Percentiles rank a stretch among this genome's conserved stretches.
phyloP scores from a whole-genome alignment of 2,888 invertebrate genomes.

The Diarsia rubi region DNA sequence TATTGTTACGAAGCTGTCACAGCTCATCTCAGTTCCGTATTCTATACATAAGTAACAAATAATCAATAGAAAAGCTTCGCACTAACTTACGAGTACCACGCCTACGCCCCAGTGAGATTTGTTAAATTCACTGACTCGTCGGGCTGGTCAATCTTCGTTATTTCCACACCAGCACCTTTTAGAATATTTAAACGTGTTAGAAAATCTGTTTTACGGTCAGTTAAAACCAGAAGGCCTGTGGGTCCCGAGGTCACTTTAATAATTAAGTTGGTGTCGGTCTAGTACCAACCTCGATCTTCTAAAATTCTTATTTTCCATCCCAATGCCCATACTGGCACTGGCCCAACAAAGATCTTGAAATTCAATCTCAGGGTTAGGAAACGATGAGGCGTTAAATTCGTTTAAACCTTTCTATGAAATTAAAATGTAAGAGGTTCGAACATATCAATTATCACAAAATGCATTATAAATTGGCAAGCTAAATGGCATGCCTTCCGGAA shows the following conservation, averaged over 20 bases:
- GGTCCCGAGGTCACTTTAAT: constrained; percentile 48
- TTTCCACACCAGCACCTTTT: constrained; percentile 37
- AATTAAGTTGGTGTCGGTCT: constrained; percentile 44
- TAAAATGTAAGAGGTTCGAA: constrained; percentile 12
- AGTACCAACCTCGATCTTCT: constrained; percentile 36
- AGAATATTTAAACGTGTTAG: constrained; percentile 51
- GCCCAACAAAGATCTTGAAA: constrained; percentile 69
- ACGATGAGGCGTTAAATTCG: constrained; percentile 47
- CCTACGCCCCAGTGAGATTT: constrained; percentile 14
- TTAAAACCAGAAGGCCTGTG: constrained; percentile 16
- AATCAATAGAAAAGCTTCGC: constrained; percentile 12
- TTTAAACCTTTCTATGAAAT: constrained; percentile 40
- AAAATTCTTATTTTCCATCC: constrained; percentile 56
- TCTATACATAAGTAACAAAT: constrained; percentile 2
- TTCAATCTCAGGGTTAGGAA: constrained; percentile 61
- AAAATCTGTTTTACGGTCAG: constrained; percentile 48
- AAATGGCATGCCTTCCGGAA: constrained; percentile 17
- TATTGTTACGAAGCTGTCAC: background rate
- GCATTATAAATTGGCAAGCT: constrained; percentile 24
- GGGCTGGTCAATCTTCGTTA: constrained; percentile 43
- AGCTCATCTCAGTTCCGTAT: background rate
- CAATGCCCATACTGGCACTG: constrained; percentile 61
- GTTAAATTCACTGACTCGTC: constrained; percentile 33
- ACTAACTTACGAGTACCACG: constrained; percentile 4
- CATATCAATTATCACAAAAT: constrained; percentile 18